Percentiles rank a stretch among this genome's conserved stretches.
Conservation (phyloP, 2,113 vertebrate species). For the Chelonoidis abingdonii region DNA sequence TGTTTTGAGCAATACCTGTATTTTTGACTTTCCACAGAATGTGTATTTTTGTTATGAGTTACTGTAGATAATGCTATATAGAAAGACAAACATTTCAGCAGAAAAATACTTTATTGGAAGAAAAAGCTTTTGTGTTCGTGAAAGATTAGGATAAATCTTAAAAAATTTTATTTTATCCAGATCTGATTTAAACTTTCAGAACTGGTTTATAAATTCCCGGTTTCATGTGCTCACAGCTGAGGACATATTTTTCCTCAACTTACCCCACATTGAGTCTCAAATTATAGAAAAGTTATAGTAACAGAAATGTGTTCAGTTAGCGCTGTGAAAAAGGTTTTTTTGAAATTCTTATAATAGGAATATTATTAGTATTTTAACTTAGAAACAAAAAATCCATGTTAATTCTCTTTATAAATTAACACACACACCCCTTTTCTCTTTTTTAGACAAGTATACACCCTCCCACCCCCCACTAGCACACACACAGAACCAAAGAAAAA, state of each 20-base stretch:
- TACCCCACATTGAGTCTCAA: background rate
- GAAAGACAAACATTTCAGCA: background rate
- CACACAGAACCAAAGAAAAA: background rate
- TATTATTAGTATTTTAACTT: slow-evolving; percentile 19
- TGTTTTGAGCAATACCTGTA: background rate
- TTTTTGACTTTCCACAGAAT: background rate
- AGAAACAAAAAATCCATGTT: background rate
- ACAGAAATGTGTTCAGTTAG: background rate
- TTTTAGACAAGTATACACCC: background rate
- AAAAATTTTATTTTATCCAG: background rate
- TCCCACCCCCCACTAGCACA: background rate
- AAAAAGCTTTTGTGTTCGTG: background rate
- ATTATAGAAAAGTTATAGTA: background rate
- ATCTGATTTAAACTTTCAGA: slow-evolving; percentile 4
- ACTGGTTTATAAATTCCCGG: background rate
- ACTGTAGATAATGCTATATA: background rate
- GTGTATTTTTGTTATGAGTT: background rate
- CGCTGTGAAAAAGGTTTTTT: background rate
- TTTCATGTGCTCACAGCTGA: background rate
- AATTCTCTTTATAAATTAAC: background rate
- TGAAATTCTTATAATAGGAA: background rate
- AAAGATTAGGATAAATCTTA: background rate
- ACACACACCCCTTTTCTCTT: background rate
- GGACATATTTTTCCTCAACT: background rate
- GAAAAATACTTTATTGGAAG: background rate